These are phyloP conservation scores for Watsonalla binaria DNA, from an alignment of 2,888 invertebrate species.

Conservation along the genomic window DNA sequence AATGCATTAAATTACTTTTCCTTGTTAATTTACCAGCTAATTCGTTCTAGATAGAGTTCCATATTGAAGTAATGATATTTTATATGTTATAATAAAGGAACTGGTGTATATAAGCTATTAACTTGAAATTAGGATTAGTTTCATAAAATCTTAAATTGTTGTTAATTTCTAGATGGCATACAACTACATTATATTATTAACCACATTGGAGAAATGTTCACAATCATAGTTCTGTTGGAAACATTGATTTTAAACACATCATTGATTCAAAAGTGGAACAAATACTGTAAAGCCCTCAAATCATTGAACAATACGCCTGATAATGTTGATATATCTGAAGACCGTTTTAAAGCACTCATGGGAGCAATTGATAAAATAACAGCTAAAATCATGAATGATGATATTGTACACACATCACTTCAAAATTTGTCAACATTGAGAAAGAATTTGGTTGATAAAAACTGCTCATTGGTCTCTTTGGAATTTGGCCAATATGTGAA, in stretches of 20 bases:
- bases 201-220: constrained; percentile 82
- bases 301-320: constrained; percentile 82
- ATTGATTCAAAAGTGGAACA: constrained; percentile 82
- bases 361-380: constrained; percentile 85
- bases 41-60: too few species aligned
- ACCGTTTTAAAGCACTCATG: constrained; percentile 82
- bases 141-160: not conserved
- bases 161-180: constrained; percentile 56
- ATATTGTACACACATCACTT: constrained; percentile 81
- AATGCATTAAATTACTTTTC: too few species aligned
- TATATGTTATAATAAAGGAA: too few species aligned
- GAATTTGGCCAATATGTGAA: constrained; percentile 84
- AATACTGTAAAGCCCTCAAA: constrained; percentile 86
- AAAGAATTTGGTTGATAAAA: constrained; percentile 67
- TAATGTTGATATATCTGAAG: constrained; percentile 78
- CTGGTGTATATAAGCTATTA: too few species aligned
- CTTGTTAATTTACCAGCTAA: too few species aligned
- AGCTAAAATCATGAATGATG: constrained; percentile 81
- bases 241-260: constrained; percentile 63
- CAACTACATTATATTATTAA: constrained; percentile 70
- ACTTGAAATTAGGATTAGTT: too few species aligned
- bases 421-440: constrained; percentile 61
- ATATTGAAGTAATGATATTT: too few species aligned
- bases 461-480: constrained; percentile 60
- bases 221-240: constrained; percentile 84